Conservation (phyloP, 2,113 vertebrate genomes). For the Corythaixoides concolor region DNA sequence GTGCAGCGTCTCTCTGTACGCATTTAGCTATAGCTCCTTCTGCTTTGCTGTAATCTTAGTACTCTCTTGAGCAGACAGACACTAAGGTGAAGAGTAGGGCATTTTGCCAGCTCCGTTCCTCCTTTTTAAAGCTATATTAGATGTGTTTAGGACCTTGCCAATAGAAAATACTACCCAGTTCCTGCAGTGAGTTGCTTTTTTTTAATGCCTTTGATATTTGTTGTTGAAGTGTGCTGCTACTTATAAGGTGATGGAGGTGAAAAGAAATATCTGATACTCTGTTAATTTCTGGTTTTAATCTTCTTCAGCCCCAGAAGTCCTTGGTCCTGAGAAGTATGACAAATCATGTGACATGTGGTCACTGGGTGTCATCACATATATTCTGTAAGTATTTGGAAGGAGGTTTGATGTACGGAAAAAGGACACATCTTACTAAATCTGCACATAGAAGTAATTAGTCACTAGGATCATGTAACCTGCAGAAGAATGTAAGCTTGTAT, state of each 20-base stretch:
- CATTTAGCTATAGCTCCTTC: conserved; percentile 39
- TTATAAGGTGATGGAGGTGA: not conserved
- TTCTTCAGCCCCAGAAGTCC: conserved; percentile 91
- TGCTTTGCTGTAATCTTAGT: conserved; percentile 24
- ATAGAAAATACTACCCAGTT: not conserved
- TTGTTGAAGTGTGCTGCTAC: not conserved
- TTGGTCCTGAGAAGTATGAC: conserved; percentile 98
- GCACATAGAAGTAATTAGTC: not conserved
- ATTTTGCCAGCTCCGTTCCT: not conserved
- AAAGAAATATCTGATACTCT: not conserved
- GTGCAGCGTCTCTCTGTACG: conserved; percentile 24
- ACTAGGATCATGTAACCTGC: not conserved
- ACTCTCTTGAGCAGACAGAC: conserved; percentile 19
- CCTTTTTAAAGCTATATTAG: not conserved
- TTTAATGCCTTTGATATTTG: not conserved
- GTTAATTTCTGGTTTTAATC: not conserved
- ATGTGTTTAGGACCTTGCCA: not conserved
- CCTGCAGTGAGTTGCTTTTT: not conserved
- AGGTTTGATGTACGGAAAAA: not conserved
- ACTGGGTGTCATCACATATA: conserved; percentile 97
- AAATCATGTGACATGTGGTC: conserved; percentile 99
- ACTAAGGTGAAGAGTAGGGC: conserved; percentile 15
- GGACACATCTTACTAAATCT: not conserved
- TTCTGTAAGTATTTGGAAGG: conserved; percentile 87
- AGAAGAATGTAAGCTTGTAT: not conserved